Base-by-base conservation (phyloP, 2,113 vertebrate genomes). In the Microtus ochrogaster region DNA sequence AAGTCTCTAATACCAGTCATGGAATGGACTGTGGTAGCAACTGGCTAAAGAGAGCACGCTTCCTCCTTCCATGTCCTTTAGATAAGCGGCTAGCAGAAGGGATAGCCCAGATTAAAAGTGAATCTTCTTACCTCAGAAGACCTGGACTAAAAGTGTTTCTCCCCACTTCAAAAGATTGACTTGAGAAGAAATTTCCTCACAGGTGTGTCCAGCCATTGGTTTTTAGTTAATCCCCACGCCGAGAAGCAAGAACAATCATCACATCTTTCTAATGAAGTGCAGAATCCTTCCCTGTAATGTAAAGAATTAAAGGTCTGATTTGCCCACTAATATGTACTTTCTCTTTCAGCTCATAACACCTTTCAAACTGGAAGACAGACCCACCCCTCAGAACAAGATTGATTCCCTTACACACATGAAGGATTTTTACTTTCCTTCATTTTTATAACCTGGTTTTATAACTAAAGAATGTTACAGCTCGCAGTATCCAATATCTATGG, bases 211-310 rank as follows among this genome's bases (percentile, higher is more conserved):
- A 83, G n/a, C 36, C 55, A 41, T 28, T 41, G n/a, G n/a, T 0
- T 30, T 63, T 63, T 41, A 83, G 58, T 44, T 61, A 61, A 82
- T 39, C 58, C 52, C 22, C 61, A 9, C 19, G 7, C 44, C 65
- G 39, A 44, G n/a, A 83, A 44, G 4, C 24, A 63, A 44, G 81
- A 63, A 39, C 12, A 76, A 1, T 39, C 14, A 30, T 17, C n/a
- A 41, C 22, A 44, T 36, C 68, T 87, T 96, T 49, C 63, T 96
- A 41, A 68, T 84, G 95, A 85, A 76, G 55, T 93, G 2, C 74
- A 39, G 72, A 90, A 81, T 81, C 96, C 72, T 92, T 89, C 61
- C 58, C 30, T 78, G 13, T 86, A 65, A 21, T 76, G 44, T 72
- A 65, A 74, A 44, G 28, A 70, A 81, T 89, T 89, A 61, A 52